Evolutionary conservation across 2,888 invertebrate species (phyloP).

Genomic region (Aspidiotus rigidus): DNA sequence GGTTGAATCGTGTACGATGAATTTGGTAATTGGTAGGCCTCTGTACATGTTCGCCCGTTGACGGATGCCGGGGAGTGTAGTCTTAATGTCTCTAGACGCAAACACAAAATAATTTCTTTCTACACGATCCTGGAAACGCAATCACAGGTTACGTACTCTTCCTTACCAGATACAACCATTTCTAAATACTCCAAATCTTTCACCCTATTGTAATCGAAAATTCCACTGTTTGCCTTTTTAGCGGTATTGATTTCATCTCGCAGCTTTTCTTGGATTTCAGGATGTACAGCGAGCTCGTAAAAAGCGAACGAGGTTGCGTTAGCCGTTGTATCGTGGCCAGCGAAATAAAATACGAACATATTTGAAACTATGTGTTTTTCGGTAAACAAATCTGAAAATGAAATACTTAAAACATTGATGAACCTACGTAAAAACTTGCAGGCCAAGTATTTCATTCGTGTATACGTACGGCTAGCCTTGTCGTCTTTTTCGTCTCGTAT

Average conservation of each 20-base stretch:
- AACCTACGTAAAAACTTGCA: no score
- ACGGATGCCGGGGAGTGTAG: no score
- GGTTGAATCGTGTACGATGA: no score
- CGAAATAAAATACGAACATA: conserved; percentile 48
- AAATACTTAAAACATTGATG: not conserved
- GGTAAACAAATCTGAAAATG: conserved; percentile 42
- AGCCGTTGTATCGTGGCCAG: conserved; percentile 54
- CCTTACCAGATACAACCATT: conserved; percentile 40
- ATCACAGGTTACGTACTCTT: no score
- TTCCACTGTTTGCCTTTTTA: conserved; percentile 43
- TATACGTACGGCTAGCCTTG: not conserved
- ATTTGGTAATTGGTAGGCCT: no score
- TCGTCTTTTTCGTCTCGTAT: not conserved
- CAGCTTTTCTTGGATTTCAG: conserved; percentile 46
- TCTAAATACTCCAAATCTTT: conserved; percentile 42
- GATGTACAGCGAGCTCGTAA: conserved; percentile 48
- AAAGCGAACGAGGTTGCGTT: conserved; percentile 50
- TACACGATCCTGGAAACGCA: no score
- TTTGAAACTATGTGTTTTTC: conserved; percentile 45
- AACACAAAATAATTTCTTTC: no score
- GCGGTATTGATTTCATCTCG: conserved; percentile 45
- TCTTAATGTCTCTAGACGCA: no score
- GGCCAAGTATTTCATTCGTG: no score
- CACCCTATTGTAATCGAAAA: conserved; percentile 40
- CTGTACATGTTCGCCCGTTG: no score